A percentile compares a stretch with the other conserved stretches of the same genome.
Conservation (phyloP, 1,140 invertebrate species). For the Lucilia cuprina region DNA sequence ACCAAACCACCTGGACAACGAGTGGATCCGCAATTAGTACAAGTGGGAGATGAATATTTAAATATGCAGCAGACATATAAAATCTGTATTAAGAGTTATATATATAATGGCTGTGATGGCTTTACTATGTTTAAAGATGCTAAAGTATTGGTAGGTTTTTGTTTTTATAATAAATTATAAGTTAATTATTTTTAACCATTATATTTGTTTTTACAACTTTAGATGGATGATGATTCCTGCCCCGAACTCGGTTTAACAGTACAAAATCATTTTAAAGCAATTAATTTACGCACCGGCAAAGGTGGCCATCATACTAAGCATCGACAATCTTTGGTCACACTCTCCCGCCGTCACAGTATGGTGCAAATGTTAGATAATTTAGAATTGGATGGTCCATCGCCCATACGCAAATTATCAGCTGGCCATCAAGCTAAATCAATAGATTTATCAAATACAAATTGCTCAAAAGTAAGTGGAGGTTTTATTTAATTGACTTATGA, state of each 20-base stretch:
- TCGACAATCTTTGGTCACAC: conserved; percentile 80
- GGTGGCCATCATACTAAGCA: conserved; percentile 78
- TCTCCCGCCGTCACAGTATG: conserved; percentile 77
- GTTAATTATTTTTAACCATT: too few relatives aligned
- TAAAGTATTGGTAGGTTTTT: conserved; percentile 71
- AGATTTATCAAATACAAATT: conserved; percentile 52
- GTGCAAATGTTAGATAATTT: conserved; percentile 76
- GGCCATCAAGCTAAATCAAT: conserved; percentile 55
- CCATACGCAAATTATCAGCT: conserved; percentile 65
- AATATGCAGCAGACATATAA: conserved; percentile 76
- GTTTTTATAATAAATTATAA: too few relatives aligned
- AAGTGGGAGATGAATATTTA: conserved; percentile 85
- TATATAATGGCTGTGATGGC: conserved; percentile 82
- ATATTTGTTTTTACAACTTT: conserved; percentile 37
- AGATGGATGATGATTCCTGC: conserved; percentile 83
- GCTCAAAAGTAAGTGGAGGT: conserved; percentile 48
- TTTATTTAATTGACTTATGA: background rate
- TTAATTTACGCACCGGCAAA: conserved; percentile 77
- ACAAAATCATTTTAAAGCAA: conserved; percentile 88
- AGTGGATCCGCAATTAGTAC: conserved; percentile 75
- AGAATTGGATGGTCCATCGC: conserved; percentile 73
- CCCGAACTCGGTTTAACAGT: conserved; percentile 81
- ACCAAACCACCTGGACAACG: conserved; percentile 72
- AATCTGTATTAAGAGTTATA: conserved; percentile 83
- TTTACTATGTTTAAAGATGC: conserved; percentile 78